Base-by-base conservation (phyloP, 2,888 invertebrate species). In the Hipparchia semele region DNA sequence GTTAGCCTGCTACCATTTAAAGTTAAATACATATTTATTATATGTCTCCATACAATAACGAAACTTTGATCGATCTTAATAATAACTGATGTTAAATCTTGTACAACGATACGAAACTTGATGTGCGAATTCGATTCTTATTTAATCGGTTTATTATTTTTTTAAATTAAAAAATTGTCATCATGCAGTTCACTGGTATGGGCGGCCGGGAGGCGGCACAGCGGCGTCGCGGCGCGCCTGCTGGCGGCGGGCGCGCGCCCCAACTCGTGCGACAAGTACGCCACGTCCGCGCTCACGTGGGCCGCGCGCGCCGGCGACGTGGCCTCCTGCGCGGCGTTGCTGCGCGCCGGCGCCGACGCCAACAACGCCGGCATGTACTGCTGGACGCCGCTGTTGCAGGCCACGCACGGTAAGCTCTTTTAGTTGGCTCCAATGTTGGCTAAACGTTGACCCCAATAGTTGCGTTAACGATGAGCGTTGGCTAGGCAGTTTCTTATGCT, bases 291-390 rank as follows among this genome's bases (percentile, higher is more conserved):
- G 6, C 92, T 99, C 58, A 97, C 99, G 59, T 99, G 99, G 99
- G 99, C 99, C 5, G 96, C 98, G 78, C 96, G 99, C 6, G 97
- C 98, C 81, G 99, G 99, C 33, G 97, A 97, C 87, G 94, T 96
- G 6, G 96, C 97, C 75, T 96, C 99, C 51, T 98, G 98, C 65
- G 96, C 96, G 77, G 95, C 96, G 72, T 93, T 99, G 70, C 89
- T 99, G 65, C 96, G 96, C 79, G 96, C 97, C 74, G 99, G 98
- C 75, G 98, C 98, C 61, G 97, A 97, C 86, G 96, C 97, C 5
- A 98, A 99, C 87, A 97, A 97, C 49, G 97, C 98, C 75, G 99
- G 99, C 82, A 99, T 99, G 99, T 99, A 99, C 90, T 99, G 99
- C 45, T 99, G 99, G 99, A 99, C 99, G 2, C 96, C 99, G 1